phyloP scores from a whole-genome alignment of 2,113 vertebrate genomes.

The Pachycephala philippinensis region DNA sequence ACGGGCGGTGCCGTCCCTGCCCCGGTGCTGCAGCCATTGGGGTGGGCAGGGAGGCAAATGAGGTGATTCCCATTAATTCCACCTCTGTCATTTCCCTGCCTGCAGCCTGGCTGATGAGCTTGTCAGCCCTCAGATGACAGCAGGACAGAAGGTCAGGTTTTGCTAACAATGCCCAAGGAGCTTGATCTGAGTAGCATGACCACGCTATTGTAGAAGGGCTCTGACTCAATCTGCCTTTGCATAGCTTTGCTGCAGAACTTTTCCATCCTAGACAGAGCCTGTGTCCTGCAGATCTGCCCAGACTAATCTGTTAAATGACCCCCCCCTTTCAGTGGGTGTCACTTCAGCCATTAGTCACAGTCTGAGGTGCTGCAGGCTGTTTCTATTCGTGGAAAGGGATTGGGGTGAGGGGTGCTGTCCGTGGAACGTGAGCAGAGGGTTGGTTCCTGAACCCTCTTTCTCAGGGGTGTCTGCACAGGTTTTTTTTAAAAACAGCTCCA shows the following conservation, averaged over 20 bases:
- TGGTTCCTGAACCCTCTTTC: background rate
- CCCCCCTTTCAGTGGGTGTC: background rate
- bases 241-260: background rate
- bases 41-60: background rate
- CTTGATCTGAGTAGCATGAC: background rate
- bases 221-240: background rate
- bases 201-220: background rate
- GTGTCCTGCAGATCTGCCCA: background rate
- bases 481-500: background rate
- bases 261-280: background rate
- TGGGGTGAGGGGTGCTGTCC: background rate
- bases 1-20: background rate
- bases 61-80: background rate
- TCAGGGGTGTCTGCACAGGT: background rate
- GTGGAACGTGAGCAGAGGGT: background rate
- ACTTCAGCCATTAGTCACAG: background rate
- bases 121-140: background rate
- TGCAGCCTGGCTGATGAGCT: background rate
- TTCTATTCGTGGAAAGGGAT: background rate
- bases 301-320: background rate
- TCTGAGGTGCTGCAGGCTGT: background rate
- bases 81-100: background rate
- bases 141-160: background rate
- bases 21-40: background rate
- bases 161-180: background rate